Evolutionary conservation across 2,797 vertebrate genomes (phyloP), one percentile per base, ranked within the genome.

Genomic region (Lepilemur septentrionalis): DNA sequence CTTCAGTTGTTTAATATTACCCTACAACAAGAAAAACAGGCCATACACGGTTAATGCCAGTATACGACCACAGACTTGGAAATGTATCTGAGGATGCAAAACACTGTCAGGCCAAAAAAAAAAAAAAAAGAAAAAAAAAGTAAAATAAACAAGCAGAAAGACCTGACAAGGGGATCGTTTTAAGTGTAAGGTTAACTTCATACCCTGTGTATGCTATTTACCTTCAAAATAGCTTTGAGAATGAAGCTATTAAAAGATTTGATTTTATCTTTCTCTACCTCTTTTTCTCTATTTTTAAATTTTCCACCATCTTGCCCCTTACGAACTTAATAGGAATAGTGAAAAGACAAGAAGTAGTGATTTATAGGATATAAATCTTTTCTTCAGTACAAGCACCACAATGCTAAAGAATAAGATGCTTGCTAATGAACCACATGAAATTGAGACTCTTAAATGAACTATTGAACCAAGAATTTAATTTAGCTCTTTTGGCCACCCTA

Each of bases 141-240:
- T 70, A 78, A 82, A 72, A 72, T 11, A 55, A 91, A 35, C 17
- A 63, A 48, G 48, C 52, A 50, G 69, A 85, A 95, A 88, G 57
- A 50, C 0, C 9, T 9, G 55, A 50, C 10, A 96, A 97, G 94
- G 93, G 84, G 89, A 92, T 98, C 97, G 91, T 95, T 94, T 97
- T 97, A 98, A 97, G 96, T 96, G 97, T 96, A 97, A 98, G 96
- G 97, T 98, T 97, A 97, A 97, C 75, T 98, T 96, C 97, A 94
- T 98, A 95, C 93, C 96, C 91, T 98, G 94, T 78, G 76, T 70
- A 88, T 95, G 88, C 96, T 97, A 96, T 98, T 98, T 97, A 98
- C 98, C 97, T 98, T 93, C 94, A 93, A 97, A 98, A 98, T 94
- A 98, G 92, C 96, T 97, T 95, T 76, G 86, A 97, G 97, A 96